Base-by-base conservation (phyloP, 2,797 vertebrate genomes). In the Protosalanx chinensis region DNA sequence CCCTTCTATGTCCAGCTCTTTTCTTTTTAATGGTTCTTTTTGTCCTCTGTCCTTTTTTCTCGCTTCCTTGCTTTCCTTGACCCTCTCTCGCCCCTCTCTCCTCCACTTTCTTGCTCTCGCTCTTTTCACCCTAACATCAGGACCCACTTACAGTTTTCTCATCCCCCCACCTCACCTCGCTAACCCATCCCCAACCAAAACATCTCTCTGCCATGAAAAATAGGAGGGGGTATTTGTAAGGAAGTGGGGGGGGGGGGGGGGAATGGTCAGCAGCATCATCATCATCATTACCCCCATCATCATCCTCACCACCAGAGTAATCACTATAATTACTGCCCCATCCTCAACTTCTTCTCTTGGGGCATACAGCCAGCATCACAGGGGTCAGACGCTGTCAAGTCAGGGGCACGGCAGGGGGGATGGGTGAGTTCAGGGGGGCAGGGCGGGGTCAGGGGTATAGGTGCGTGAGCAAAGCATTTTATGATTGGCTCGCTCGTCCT, bases 41-140 rank as follows among this genome's bases (percentile, higher is more conserved):
- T 16, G 18, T 65, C 66, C 78, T 65, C 76, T 72, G 85, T 78
- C 74, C 77, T 87, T 79, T 76, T 80, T 68, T 73, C 73, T 46
- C 32, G 10, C 61, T 7, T 35, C 23, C 18, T 66, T 49, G 23
- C 64, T 46, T 49, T 61, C 51, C 58, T 51, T 46, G 18, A 23
- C 12, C 30, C 73, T 70, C 33, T 71, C 61, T 68, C 15, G 10
- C 75, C 77, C 29, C 66, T 32, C 33, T 78, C 71, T 79, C 68
- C 74, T 74, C 51, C 33, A 70, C 61, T 61, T 69, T 41, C 56
- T 46, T 53, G 37, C 75, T 80, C 82, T 82, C 82, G 76, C 72
- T 81, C 77, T 82, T 84, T 56, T 56, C 85, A 79, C 82, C 80
- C 76, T 81, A 78, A 83, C 83, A 88, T 68, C 78, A 76, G 71